Evolutionary conservation across 2,888 invertebrate genomes (phyloP), one percentile per base, ranked within the genome.

Genomic region (Heliconius ethilla): DNA sequence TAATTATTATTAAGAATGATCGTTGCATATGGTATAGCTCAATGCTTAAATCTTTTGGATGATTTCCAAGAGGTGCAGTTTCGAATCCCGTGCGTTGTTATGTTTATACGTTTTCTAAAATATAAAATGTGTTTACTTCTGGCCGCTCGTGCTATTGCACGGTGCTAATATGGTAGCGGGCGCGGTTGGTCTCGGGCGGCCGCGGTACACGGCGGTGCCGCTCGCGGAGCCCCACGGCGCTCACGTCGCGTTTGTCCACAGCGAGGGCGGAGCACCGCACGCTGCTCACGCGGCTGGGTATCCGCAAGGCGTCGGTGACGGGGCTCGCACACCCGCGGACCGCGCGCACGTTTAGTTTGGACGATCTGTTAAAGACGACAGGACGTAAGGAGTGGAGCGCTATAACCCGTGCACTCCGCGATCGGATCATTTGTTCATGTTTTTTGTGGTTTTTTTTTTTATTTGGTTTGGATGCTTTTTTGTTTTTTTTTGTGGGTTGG

Each of bases 231-330:
- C 86, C 85, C 86, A 87, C 85, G 84, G 83, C 76, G 73, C 78
- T 78, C 83, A 84, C 79, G 84, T 82, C 70, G 83, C 81, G 81
- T 82, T 82, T 82, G 83, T 83, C 83, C 83, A 84, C 83, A 83
- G 83, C 83, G 81, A 77, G 80, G 78, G 86, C 95, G 95, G 96
- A 76, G 78, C 80, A 77, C 78, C 80, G 96, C 86, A 96, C 97
- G 87, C 96, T 97, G 90, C 96, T 97, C 92, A 96, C 97, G 94
- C 96, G 97, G 95, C 96, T 97, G 95, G 97, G 97, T 96, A 97
- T 97, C 95, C 96, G 97, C 95, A 97, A 97, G 96, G 97, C 97
- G 94, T 97, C 97, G 92, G 96, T 97, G 95, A 95, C 97, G 94
- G 97, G 97, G 95, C 96, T 97, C 94, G 96, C 96, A 94, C 92